Conservation (phyloP, 35 echinoderm and acorn worm species). For the Hemicentrotus pulcherrimus region DNA sequence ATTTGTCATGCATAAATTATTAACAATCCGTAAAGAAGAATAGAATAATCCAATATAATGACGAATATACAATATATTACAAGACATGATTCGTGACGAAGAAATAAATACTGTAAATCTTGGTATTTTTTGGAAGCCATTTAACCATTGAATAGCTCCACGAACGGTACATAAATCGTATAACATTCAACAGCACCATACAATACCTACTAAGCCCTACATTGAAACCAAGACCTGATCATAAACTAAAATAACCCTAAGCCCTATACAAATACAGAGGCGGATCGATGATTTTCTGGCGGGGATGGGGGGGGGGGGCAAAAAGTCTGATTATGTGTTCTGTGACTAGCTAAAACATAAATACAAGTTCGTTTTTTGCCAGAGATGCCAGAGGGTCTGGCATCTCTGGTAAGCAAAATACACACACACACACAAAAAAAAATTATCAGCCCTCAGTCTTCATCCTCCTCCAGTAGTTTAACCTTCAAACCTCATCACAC, state of each 20-base stretch:
- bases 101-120: constrained; percentile 36
- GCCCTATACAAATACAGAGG: too few species aligned
- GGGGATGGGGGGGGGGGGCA: too few species aligned
- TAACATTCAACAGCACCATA: background rate
- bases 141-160: background rate
- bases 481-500: too few species aligned
- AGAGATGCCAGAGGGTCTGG: too few species aligned
- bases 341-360: too few species aligned
- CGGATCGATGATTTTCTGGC: too few species aligned
- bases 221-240: background rate
- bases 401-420: too few species aligned
- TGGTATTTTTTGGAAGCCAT: background rate
- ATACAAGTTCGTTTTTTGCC: too few species aligned
- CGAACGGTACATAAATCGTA: background rate
- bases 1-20: background rate
- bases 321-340: too few species aligned
- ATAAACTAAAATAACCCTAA: background rate
- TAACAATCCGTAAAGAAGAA: constrained; percentile 11
- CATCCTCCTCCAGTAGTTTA: too few species aligned
- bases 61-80: constrained; percentile 14
- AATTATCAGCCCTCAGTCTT: too few species aligned
- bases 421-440: too few species aligned
- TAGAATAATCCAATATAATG: background rate
- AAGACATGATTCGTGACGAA: constrained; percentile 4
- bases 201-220: background rate